phyloP scores from a whole-genome alignment of 2,113 vertebrate genomes.

The Taurulus bubalis region DNA sequence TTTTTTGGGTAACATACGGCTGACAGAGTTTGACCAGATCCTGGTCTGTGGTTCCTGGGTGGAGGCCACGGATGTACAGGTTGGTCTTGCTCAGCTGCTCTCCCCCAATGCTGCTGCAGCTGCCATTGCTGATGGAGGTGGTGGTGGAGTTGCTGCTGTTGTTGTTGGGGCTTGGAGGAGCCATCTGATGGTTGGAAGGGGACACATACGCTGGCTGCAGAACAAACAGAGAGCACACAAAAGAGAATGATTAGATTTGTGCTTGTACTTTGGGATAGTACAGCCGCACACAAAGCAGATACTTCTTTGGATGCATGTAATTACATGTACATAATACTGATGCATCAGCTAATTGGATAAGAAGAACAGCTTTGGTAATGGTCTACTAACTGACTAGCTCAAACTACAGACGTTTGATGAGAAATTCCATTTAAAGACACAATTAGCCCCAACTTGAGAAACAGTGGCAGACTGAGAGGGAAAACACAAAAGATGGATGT shows the following conservation, averaged over 20 bases:
- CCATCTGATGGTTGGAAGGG: constrained; percentile 88
- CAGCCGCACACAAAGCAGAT: background rate
- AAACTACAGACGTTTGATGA: background rate
- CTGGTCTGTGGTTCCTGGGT: constrained; percentile 93
- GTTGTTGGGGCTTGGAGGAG: constrained; percentile 89
- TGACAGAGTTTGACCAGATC: constrained; percentile 95
- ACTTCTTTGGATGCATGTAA: background rate
- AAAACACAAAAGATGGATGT: background rate
- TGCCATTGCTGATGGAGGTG: constrained; percentile 73
- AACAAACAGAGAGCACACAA: constrained; percentile 19
- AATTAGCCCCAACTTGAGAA: constrained; percentile 31
- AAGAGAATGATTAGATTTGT: background rate
- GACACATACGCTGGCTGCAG: constrained; percentile 89
- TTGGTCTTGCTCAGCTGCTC: constrained; percentile 96
- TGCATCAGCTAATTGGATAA: background rate
- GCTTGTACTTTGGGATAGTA: constrained; percentile 11
- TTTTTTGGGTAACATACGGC: constrained; percentile 85
- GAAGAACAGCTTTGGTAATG: background rate
- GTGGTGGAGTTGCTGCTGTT: constrained; percentile 62
- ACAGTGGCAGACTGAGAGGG: constrained; percentile 14
- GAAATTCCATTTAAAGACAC: constrained; percentile 17
- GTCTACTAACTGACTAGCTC: background rate
- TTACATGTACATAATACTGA: background rate
- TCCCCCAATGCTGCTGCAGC: constrained; percentile 76
- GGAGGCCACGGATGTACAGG: constrained; percentile 93